Conservation (phyloP, 35 echinoderm and acorn worm species). For the Anneissia japonica region DNA sequence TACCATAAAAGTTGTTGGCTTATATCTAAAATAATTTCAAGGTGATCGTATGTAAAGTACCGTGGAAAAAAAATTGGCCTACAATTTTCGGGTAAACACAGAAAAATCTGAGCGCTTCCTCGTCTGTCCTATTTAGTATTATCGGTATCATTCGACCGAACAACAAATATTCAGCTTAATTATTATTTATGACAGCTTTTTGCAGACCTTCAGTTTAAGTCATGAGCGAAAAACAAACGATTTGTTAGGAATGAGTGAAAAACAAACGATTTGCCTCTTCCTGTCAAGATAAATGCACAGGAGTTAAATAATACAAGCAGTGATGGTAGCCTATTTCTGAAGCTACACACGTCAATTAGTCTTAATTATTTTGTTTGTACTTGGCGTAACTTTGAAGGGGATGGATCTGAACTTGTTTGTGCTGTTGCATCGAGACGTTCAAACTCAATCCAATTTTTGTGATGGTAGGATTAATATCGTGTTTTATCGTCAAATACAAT, state of each 20-base stretch:
- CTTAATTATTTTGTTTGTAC: background rate
- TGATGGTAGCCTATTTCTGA: background rate
- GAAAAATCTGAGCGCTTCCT: background rate
- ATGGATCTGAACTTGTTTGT: no score
- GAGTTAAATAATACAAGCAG: background rate
- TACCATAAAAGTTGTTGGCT: background rate
- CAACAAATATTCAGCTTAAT: background rate
- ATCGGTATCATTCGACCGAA: background rate
- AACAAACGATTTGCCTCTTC: background rate
- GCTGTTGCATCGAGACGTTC: no score
- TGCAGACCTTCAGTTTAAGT: background rate
- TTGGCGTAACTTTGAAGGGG: background rate
- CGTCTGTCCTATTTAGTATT: background rate
- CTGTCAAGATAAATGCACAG: no score
- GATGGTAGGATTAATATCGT: no score
- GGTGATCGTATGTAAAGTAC: background rate
- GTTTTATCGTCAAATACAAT: no score
- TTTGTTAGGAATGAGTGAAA: background rate
- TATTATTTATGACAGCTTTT: background rate
- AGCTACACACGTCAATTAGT: background rate
- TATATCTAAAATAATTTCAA: background rate
- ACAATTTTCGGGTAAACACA: background rate
- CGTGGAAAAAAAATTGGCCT: background rate
- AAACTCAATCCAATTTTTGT: no score
- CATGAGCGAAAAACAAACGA: no score